Evolutionary conservation across 2,113 vertebrate species (phyloP).

Genomic region (Nesospiza acunhae): DNA sequence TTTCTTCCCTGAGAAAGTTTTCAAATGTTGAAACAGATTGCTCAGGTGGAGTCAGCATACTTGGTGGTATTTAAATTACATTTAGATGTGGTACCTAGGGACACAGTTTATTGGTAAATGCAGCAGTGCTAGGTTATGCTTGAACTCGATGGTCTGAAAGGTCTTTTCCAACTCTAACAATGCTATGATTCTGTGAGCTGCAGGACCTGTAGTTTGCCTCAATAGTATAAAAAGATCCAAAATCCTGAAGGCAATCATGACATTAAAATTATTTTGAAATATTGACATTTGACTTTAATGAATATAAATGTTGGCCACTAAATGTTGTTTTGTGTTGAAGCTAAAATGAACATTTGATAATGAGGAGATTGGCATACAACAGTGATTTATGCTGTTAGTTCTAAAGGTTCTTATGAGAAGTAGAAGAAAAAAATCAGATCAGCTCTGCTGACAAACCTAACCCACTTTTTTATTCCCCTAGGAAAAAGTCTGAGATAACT

Average conservation of each 20-base stretch:
- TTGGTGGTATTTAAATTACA: not conserved
- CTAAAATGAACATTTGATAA: not conserved
- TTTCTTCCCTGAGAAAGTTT: not conserved
- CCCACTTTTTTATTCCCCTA: not conserved
- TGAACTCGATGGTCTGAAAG: accelerated
- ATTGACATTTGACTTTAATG: conserved; percentile 6
- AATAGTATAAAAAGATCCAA: not conserved
- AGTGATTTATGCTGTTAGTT: not conserved
- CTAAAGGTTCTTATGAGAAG: not conserved
- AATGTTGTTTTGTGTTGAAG: not conserved
- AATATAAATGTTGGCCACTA: conserved; percentile 25
- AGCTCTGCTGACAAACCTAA: not conserved
- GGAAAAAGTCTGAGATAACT: not conserved
- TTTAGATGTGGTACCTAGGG: not conserved
- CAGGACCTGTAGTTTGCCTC: not conserved
- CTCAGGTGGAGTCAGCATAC: not conserved
- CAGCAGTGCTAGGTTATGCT: accelerated
- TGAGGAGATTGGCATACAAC: not conserved
- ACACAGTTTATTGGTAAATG: not conserved
- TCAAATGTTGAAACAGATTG: not conserved
- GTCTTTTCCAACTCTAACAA: not conserved
- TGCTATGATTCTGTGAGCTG: not conserved
- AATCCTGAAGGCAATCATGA: not conserved
- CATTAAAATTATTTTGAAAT: conserved; percentile 39
- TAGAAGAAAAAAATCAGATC: not conserved